These are phyloP conservation scores for Fringilla coelebs DNA, from an alignment of 2,797 vertebrate species.

Conservation along the genomic window DNA sequence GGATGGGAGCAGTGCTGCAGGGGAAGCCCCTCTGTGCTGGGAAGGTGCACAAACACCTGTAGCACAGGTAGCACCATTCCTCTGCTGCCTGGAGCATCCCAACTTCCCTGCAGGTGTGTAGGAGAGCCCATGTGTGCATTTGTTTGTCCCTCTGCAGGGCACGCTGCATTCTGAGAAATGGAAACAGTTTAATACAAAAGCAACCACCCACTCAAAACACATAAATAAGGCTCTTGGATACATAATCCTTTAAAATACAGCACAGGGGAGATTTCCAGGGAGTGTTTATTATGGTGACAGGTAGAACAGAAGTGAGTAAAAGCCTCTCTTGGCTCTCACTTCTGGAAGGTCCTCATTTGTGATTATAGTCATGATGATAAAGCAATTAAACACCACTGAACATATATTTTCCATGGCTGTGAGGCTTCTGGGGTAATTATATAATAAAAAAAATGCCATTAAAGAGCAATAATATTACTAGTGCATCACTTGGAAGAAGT, in stretches of 20 bases:
- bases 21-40: neutral
- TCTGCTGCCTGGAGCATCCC: too few relatives aligned
- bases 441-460: constrained; percentile 18
- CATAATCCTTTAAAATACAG: neutral
- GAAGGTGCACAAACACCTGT: neutral
- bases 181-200: neutral
- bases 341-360: constrained; percentile 28
- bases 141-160: rapidly evolving
- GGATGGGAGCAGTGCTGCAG: neutral
- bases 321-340: neutral
- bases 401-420: constrained; percentile 8
- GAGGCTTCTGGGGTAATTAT: constrained; percentile 33
- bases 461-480: constrained; percentile 37
- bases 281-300: constrained; percentile 1
- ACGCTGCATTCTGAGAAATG: neutral
- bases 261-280: neutral
- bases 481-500: constrained; percentile 14
- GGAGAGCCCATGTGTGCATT: rapidly evolving
- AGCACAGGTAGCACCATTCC: neutral
- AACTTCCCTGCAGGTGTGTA: neutral
- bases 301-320: neutral
- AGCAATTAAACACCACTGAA: constrained; percentile 26
- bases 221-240: neutral
- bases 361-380: constrained; percentile 28
- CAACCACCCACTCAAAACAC: neutral